Evolutionary conservation across 2,113 vertebrate species (phyloP), one percentile per base, ranked within the genome.

Genomic region (Halcyon malimbica): DNA sequence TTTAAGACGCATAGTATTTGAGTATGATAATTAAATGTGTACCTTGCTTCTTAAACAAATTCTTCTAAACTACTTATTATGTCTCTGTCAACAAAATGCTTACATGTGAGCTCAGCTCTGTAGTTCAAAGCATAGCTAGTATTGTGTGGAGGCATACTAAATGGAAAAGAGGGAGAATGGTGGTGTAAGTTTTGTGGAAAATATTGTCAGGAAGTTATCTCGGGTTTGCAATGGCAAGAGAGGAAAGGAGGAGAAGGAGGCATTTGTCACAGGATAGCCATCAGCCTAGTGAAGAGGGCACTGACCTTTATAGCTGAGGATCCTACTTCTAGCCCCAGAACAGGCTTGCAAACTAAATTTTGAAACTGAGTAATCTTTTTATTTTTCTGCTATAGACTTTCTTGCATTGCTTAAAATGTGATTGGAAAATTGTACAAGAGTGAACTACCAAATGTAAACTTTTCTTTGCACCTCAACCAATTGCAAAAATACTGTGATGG

Each of bases 21-120:
- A 93, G 26, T 92, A 97, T 92, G 97, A 95, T 97, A 97, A 97
- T 97, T 76, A 87, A 97, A 96, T 96, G 95, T 97, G 96, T 96
- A 95, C 93, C 73, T 90, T 97, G 63, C 81, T 95, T 76, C 96
- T 97, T 94, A 96, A 93, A 96, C 93, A 97, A 97, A 97, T 96
- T 96, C 93, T 96, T 94, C 94, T 95, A 96, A 97, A 97, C 91
- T 94, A 90, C 88, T 94, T 96, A 96, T 97, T 96, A 93, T 92
- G 87, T 89, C 91, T 97, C 85, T 95, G 95, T 97, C 97, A 97
- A 97, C 88, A 97, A 96, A 93, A 88, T 94, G 90, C 96, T 96
- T 94, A 81, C 74, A 87, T 44, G 90, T 37, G 83, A 92, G 93
- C 91, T 94, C 93, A 93, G 26, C 64, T 91, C 51, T 42, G 48